phyloP scores from a whole-genome alignment of 2,888 invertebrate species.

The Watsonalla cultraria region DNA sequence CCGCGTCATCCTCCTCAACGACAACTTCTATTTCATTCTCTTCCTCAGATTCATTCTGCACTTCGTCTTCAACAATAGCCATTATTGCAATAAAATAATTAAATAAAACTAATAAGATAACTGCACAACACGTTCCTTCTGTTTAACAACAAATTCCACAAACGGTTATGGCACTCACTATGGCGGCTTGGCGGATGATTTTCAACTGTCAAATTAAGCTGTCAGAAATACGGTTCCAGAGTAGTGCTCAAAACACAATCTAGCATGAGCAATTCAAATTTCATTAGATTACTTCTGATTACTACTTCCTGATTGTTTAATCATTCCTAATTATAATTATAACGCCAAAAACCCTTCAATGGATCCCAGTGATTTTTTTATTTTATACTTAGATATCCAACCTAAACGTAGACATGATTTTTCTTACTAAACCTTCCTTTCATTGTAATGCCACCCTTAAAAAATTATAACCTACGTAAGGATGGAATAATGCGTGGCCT shows the following conservation, averaged over 20 bases:
- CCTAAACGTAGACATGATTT: too few relatives aligned
- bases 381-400: too few relatives aligned
- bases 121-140: conserved; percentile 17
- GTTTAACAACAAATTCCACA: conserved; percentile 55
- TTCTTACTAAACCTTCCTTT: too few relatives aligned
- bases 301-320: too few relatives aligned
- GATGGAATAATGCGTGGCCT: too few relatives aligned
- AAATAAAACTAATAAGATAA: conserved; percentile 21
- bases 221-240: neutral
- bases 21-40: conserved; percentile 71
- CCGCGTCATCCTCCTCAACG: conserved; percentile 63
- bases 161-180: conserved; percentile 23
- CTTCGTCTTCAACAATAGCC: conserved; percentile 73
- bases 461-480: too few relatives aligned
- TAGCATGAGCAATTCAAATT: neutral
- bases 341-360: too few relatives aligned
- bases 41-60: conserved; percentile 67
- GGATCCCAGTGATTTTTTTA: too few relatives aligned
- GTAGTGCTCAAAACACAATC: conserved; percentile 3
- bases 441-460: too few relatives aligned
- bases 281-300: too few relatives aligned
- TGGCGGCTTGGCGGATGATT: conserved; percentile 13
- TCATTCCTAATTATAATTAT: too few relatives aligned
- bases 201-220: conserved; percentile 2
- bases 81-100: conserved; percentile 34